These are phyloP conservation scores for Ichneumoninae sp. DNA, from an alignment of 2,888 invertebrate genomes.

Conservation along the genomic window DNA sequence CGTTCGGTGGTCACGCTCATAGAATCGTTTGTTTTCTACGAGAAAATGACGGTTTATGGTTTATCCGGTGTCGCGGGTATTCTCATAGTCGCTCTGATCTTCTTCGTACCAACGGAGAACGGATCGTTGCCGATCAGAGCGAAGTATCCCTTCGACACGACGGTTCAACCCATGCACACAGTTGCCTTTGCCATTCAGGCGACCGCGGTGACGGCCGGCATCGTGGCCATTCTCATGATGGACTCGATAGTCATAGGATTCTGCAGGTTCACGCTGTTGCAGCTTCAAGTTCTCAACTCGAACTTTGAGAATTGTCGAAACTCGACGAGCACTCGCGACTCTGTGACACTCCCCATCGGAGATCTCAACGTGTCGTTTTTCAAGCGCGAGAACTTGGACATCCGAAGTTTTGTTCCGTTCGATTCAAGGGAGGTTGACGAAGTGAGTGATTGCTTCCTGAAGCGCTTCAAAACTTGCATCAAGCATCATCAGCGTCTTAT, in stretches of 20 bases:
- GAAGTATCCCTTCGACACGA: conserved; percentile 76
- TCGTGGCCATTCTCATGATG: conserved; percentile 73
- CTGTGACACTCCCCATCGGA: background rate
- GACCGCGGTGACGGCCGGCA: conserved; percentile 67
- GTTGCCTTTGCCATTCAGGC: conserved; percentile 72
- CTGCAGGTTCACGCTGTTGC: conserved; percentile 71
- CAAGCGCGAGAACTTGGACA: conserved; percentile 29
- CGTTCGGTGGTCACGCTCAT: conserved; percentile 60
- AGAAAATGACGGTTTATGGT: conserved; percentile 67
- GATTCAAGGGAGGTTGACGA: conserved; percentile 56
- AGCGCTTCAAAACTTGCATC: conserved; percentile 69
- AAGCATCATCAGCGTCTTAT: conserved; percentile 75
- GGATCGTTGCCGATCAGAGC: conserved; percentile 76
- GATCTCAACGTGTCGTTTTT: conserved; percentile 6
- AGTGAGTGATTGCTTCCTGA: conserved; percentile 58
- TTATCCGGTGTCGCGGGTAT: conserved; percentile 68
- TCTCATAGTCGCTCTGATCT: conserved; percentile 71
- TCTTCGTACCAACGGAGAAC: conserved; percentile 72
- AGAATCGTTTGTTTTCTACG: conserved; percentile 59
- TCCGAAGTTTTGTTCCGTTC: conserved; percentile 59
- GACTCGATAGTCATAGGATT: conserved; percentile 70
- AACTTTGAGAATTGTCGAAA: conserved; percentile 72
- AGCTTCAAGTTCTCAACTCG: conserved; percentile 70
- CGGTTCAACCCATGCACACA: conserved; percentile 69
- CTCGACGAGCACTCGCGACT: conserved; percentile 8